Percentiles rank a stretch among this genome's conserved stretches.
phyloP scores from a whole-genome alignment of 2,888 invertebrate species.

The Endomychus coccineus region DNA sequence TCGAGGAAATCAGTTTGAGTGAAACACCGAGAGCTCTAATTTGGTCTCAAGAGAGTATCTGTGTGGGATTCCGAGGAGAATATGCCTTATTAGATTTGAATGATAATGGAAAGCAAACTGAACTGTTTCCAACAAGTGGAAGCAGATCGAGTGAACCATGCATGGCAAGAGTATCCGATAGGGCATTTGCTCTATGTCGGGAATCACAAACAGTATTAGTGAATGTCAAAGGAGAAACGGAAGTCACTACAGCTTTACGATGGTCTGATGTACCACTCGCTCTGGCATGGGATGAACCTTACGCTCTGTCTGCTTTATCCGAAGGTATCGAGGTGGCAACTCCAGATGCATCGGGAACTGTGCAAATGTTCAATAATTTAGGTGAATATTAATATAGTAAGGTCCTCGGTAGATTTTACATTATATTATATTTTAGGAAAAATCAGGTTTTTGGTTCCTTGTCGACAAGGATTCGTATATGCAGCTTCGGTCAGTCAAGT shows the following conservation, averaged over 20 bases:
- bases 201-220: slow-evolving; percentile 84
- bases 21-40: slow-evolving; percentile 74
- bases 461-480: slow-evolving; percentile 73
- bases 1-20: slow-evolving; percentile 66
- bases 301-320: slow-evolving; percentile 74
- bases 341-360: slow-evolving; percentile 9
- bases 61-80: slow-evolving; percentile 62
- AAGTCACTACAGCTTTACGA: slow-evolving; percentile 63
- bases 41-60: slow-evolving; percentile 79
- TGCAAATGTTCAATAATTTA: slow-evolving; percentile 8
- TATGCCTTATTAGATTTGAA: slow-evolving; percentile 27
- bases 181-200: slow-evolving; percentile 73
- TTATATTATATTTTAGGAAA: slow-evolving; percentile 4
- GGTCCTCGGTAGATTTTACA: background rate
- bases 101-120: slow-evolving; percentile 52
- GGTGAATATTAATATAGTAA: slow-evolving; percentile 2
- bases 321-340: slow-evolving; percentile 41
- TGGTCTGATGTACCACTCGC: slow-evolving; percentile 73
- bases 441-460: slow-evolving; percentile 65
- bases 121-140: slow-evolving; percentile 79
- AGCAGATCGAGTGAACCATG: slow-evolving; percentile 74
- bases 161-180: slow-evolving; percentile 68
- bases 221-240: slow-evolving; percentile 63
- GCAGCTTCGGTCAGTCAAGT: slow-evolving; percentile 82
- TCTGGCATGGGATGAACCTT: slow-evolving; percentile 89